Conservation (phyloP, 2,888 invertebrate species). For the Sepiola atlantica region DNA sequence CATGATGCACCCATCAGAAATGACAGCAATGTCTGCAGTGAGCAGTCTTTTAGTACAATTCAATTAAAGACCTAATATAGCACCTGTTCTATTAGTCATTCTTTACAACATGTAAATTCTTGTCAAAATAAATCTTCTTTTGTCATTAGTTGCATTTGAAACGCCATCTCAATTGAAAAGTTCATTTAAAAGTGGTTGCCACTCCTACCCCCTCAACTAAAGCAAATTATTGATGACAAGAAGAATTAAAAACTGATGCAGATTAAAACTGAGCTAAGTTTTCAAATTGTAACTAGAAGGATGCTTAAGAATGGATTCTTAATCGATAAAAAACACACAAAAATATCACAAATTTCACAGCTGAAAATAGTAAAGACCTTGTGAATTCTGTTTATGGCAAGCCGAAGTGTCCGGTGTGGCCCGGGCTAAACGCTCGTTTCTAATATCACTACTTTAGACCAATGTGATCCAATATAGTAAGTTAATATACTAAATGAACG, state of each 20-base stretch:
- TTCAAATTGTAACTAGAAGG: not conserved
- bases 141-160: not conserved
- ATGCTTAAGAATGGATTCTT: not conserved
- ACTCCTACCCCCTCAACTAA: not conserved
- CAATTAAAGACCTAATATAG: not conserved
- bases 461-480: too few relatives aligned
- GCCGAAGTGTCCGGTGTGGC: too few relatives aligned
- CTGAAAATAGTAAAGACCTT: not conserved
- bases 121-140: not conserved
- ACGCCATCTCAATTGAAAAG: not conserved
- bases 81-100: not conserved
- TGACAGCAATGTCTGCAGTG: not conserved
- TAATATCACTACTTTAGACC: too few relatives aligned
- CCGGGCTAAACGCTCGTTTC: too few relatives aligned
- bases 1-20: not conserved
- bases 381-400: not conserved
- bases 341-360: not conserved
- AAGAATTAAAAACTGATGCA: not conserved
- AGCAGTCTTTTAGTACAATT: not conserved
- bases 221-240: not conserved
- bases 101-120: not conserved
- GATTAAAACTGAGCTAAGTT: not conserved
- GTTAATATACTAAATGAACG: too few relatives aligned
- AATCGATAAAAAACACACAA: not conserved
- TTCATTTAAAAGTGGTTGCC: not conserved